Evolutionary conservation across 1,140 invertebrate genomes (phyloP).

Genomic region (Pachyrhynchus sulphureomaculatus): DNA sequence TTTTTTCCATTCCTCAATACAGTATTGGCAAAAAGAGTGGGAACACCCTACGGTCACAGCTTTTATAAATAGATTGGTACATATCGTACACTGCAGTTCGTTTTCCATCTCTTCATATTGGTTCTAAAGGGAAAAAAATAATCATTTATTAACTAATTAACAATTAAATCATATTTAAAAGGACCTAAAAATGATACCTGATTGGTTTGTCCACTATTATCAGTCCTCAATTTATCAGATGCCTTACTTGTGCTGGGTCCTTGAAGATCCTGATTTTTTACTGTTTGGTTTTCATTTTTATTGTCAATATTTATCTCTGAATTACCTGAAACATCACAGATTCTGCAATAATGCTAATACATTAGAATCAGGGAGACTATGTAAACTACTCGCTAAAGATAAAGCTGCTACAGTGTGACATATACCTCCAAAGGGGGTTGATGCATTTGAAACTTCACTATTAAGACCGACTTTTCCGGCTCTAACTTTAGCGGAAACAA

Average conservation of each 20-base stretch:
- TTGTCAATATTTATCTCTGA: background rate
- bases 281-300: background rate
- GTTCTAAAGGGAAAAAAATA: slow-evolving; percentile 9
- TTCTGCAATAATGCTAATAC: no score
- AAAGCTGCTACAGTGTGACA: no score
- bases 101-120: slow-evolving; percentile 28
- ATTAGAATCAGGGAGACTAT: no score
- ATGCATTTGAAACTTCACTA: no score
- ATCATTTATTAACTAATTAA: background rate
- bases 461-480: no score
- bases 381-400: no score
- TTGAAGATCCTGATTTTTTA: background rate
- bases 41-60: slow-evolving; percentile 73
- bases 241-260: background rate
- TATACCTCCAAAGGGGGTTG: no score
- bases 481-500: no score
- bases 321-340: background rate
- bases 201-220: no score
- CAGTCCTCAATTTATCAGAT: no score
- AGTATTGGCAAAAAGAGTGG: slow-evolving; percentile 76
- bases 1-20: slow-evolving; percentile 72
- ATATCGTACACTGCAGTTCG: slow-evolving; percentile 77
- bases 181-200: no score
- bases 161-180: no score
- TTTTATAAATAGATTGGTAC: slow-evolving; percentile 72